phyloP scores from a whole-genome alignment of 2,113 vertebrate genomes.

The Microtus richardsoni region DNA sequence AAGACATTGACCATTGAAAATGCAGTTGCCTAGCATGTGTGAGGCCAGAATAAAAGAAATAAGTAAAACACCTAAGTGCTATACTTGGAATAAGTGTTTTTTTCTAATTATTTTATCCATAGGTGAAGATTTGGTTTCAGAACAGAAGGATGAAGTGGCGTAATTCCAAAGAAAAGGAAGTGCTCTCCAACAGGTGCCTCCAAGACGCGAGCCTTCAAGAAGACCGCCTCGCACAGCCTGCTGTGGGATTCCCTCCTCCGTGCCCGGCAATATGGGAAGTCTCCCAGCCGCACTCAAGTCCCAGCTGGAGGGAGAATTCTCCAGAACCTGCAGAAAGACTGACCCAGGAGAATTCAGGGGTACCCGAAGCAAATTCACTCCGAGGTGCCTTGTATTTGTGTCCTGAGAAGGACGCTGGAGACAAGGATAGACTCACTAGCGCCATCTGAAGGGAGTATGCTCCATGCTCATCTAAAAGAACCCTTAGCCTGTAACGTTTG shows the following conservation, averaged over 20 bases:
- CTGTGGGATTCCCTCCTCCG: conserved; percentile 79
- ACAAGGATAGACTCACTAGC: conserved; percentile 67
- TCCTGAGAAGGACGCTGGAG: conserved; percentile 76
- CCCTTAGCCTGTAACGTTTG: conserved; percentile 78
- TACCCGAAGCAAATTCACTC: conserved; percentile 69
- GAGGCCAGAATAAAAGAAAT: background rate
- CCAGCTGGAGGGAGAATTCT: conserved; percentile 83
- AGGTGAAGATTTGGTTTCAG: conserved; percentile 99
- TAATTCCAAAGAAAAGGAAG: conserved; percentile 97
- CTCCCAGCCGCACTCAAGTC: conserved; percentile 80
- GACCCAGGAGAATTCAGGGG: conserved; percentile 28
- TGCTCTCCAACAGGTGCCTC: conserved; percentile 86
- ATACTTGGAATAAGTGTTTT: conserved; percentile 54
- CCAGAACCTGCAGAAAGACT: conserved; percentile 84
- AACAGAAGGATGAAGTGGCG: conserved; percentile 99
- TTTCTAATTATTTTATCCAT: conserved; percentile 75
- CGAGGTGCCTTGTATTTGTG: conserved; percentile 79
- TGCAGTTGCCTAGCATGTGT: too few species aligned
- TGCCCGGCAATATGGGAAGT: conserved; percentile 83
- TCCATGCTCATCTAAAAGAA: conserved; percentile 62
- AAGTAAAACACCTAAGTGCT: background rate
- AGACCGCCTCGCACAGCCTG: conserved; percentile 80
- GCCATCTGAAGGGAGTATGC: conserved; percentile 65
- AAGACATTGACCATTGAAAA: background rate
- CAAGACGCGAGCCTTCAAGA: conserved; percentile 86